phyloP scores from a whole-genome alignment of 2,888 invertebrate genomes.

The Zelleria hepariella region DNA sequence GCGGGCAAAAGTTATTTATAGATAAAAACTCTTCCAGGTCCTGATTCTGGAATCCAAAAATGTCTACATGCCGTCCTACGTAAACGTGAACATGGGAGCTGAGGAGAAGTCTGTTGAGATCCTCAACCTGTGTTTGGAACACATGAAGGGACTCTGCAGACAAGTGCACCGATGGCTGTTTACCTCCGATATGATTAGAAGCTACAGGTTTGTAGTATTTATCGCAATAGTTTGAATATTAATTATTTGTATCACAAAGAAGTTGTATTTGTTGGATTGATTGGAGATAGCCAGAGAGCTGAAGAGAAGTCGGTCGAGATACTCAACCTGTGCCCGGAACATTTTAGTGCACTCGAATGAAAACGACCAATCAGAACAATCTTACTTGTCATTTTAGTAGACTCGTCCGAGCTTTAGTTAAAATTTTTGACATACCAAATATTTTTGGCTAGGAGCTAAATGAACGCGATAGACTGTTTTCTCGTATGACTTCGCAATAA shows the following conservation, averaged over 20 bases:
- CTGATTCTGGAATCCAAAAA: constrained; percentile 92
- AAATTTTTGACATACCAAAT: no score
- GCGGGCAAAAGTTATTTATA: no score
- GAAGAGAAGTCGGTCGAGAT: constrained; percentile 94
- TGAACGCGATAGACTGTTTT: no score
- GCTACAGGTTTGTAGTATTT: constrained; percentile 46
- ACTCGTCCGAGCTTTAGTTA: no score
- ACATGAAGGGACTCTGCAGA: constrained; percentile 81
- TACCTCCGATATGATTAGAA: constrained; percentile 89
- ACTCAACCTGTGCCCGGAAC: constrained; percentile 86
- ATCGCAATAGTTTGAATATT: neutral
- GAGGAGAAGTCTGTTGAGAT: constrained; percentile 94
- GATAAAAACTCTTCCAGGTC: constrained; percentile 60
- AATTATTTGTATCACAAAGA: neutral
- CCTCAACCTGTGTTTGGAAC: constrained; percentile 86
- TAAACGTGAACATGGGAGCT: constrained; percentile 94
- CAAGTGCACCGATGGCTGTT: constrained; percentile 96
- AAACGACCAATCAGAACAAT: no score
- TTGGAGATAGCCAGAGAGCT: constrained; percentile 69
- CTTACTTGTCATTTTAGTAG: no score
- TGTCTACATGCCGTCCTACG: constrained; percentile 94
- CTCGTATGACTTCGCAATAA: no score
- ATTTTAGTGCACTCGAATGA: constrained; percentile 78
- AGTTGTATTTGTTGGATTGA: neutral
- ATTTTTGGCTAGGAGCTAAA: no score